Evolutionary conservation across 2,113 vertebrate genomes (phyloP), one percentile per base, ranked within the genome.

Genomic region (Numenius arquata): DNA sequence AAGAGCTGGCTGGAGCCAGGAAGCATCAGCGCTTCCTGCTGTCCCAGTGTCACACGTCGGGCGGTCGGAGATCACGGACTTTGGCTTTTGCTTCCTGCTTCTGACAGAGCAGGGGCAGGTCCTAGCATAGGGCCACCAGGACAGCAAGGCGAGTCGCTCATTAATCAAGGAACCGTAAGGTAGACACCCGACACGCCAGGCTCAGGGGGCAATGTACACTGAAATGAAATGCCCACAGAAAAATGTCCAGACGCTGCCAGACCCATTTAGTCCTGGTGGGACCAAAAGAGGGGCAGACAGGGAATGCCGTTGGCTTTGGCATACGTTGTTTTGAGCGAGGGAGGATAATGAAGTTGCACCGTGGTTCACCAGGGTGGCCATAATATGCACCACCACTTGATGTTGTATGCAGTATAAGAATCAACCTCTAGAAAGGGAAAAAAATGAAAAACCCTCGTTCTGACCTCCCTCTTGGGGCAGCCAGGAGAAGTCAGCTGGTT

Each of bases 61-160:
- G 50, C 21, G 0, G 40, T 14, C 16, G 0, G 86, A 88, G 74
- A 92, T 55, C 32, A 0, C 0, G 77, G 91, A 96, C 84, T 92
- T 95, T 71, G 86, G 74, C 87, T 96, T 92, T 81, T 50, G 72
- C 88, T 93, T 95, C 92, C 95, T 84, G 92, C 68, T 92, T 76
- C 55, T 1, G 7, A 43, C 11, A 1, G 34, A 87, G 45, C 65
- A 62, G 47, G 52, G 78, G 85, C 61, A 93, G 66, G 52, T 82
- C 85, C 74, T 5, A 0, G 73, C 4, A 1, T 21, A 73, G 0
- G 4, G 85, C 56, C 71, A 59, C 0, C 0, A 11, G 47, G 40
- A 90, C 17, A 82, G 70, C 70, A 26, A 75, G 25, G 43, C 1
- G 1, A 92, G 92, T 95, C 82, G 90, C 79, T 91, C 41, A 90